Percentiles rank a stretch among this genome's conserved stretches.
Conservation (phyloP, 2,797 vertebrate species). For the Falco concolor region DNA sequence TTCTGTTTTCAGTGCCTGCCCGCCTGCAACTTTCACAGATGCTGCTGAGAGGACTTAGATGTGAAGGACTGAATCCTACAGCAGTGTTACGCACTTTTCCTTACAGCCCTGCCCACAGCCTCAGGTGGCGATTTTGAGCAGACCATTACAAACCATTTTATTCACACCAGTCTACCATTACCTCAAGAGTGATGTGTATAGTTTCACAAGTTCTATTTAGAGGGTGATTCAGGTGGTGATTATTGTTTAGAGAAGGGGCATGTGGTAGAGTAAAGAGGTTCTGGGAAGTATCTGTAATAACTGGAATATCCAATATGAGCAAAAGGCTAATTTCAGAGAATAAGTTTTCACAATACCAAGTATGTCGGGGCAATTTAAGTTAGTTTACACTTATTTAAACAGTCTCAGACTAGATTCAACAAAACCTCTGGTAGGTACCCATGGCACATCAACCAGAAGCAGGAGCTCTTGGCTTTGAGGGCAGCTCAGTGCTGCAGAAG, state of each 20-base stretch:
- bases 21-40: not conserved
- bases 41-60: not conserved
- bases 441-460: not conserved
- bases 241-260: not conserved
- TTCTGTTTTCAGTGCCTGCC: not conserved
- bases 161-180: not conserved
- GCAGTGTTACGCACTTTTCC: not conserved
- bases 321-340: not conserved
- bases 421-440: not conserved
- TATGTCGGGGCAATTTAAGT: not conserved
- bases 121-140: not conserved
- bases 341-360: not conserved
- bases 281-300: not conserved
- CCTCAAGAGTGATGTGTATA: not conserved
- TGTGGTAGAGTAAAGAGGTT: not conserved
- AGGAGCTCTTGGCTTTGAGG: not conserved
- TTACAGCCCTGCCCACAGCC: not conserved
- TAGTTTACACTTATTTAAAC: not conserved
- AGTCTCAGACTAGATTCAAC: not conserved
- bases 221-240: not conserved
- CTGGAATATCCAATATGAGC: not conserved
- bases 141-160: not conserved
- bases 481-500: not conserved
- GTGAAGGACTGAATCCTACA: not conserved
- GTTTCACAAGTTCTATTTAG: not conserved